These are phyloP conservation scores for Tinea trinotella DNA, from an alignment of 2,888 invertebrate species.

Conservation along the genomic window DNA sequence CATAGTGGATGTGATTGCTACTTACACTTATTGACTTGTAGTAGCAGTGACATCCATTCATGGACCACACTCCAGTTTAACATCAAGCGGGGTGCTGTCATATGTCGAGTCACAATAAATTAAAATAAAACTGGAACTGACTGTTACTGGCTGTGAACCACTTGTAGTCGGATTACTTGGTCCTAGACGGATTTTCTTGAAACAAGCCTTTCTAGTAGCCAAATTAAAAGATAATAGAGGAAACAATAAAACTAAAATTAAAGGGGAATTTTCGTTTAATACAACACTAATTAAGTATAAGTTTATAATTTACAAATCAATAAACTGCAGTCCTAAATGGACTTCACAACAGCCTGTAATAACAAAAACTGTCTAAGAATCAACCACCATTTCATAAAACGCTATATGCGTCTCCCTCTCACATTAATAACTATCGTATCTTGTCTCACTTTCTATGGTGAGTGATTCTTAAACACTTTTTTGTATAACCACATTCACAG, in stretches of 20 bases:
- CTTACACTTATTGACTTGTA: too few relatives aligned
- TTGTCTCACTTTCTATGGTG: background rate
- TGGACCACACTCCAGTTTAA: too few relatives aligned
- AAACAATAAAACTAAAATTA: conserved; percentile 26
- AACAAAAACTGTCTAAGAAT: background rate
- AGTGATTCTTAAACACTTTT: background rate
- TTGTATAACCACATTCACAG: conserved; percentile 17
- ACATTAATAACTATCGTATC: background rate
- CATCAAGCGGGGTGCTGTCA: too few relatives aligned
- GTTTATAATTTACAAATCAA: conserved; percentile 52
- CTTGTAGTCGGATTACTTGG: too few relatives aligned
- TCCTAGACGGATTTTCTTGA: too few relatives aligned
- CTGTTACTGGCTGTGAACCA: too few relatives aligned
- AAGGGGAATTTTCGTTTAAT: conserved; percentile 71
- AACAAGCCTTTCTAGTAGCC: too few relatives aligned
- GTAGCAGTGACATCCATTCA: too few relatives aligned
- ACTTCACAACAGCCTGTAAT: conserved; percentile 26
- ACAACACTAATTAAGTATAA: conserved; percentile 72
- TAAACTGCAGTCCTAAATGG: conserved; percentile 32
- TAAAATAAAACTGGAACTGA: too few relatives aligned
- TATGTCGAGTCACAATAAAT: too few relatives aligned
- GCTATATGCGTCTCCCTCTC: background rate
- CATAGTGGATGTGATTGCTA: too few relatives aligned
- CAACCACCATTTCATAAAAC: background rate
- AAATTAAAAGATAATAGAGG: too few relatives aligned